These are phyloP conservation scores for Lagorchestes hirsutus DNA, from an alignment of 2,797 vertebrate species.

Conservation along the genomic window DNA sequence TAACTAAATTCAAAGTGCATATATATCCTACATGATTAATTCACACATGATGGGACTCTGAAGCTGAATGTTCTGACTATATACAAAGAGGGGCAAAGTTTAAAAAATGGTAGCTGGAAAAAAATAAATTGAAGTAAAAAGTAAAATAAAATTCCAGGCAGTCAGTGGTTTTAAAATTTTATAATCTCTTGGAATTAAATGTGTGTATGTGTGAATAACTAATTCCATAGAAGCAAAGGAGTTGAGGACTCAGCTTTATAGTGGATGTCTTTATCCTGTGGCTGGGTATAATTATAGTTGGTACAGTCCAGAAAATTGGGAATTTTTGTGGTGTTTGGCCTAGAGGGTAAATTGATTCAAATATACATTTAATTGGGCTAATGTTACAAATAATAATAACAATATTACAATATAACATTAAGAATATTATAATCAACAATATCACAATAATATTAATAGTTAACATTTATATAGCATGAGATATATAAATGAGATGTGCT, in stretches of 20 bases:
- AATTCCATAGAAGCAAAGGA: constrained; percentile 63
- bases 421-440: neutral
- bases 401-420: neutral
- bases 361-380: neutral
- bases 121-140: constrained; percentile 67
- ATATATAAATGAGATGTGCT: too few relatives aligned
- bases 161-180: constrained; percentile 74
- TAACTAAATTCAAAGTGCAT: constrained; percentile 74
- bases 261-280: constrained; percentile 48
- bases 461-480: neutral
- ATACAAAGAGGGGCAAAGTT: constrained; percentile 78
- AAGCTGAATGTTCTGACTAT: constrained; percentile 68
- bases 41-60: constrained; percentile 76
- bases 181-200: constrained; percentile 73
- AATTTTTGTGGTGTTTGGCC: neutral
- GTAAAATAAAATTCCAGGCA: constrained; percentile 69
- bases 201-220: constrained; percentile 73
- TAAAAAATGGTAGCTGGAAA: constrained; percentile 76
- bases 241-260: constrained; percentile 45
- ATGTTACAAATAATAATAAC: neutral
- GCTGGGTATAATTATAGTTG: neutral
- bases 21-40: constrained; percentile 76
- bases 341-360: neutral
- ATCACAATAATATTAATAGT: neutral
- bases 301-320: constrained; percentile 22